Evolutionary conservation across 1,140 invertebrate genomes (phyloP), one percentile per base, ranked within the genome.

Genomic region (Drepana arcuata): DNA sequence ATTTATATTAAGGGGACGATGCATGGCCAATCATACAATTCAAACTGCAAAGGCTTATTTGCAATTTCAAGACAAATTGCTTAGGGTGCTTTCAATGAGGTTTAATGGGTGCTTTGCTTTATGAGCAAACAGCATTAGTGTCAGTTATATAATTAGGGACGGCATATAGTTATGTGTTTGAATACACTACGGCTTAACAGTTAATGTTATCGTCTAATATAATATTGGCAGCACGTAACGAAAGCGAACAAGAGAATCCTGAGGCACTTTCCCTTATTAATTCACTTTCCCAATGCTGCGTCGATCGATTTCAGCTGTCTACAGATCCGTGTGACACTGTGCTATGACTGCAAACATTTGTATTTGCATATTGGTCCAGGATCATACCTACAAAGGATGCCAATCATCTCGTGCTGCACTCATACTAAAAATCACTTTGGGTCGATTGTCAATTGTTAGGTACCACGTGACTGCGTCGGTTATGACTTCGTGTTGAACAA

Each of bases 221-320:
- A 37, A 51, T 21, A 54, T 49, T 54, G 37, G 41, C 42, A 33
- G 40, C 51, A 54, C 47, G 51, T 61, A 58, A 61, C 58, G 59
- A 57, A 60, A 60, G 50, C 56, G 46, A 50, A 39, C 53, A 63
- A 44, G 54, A 51, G 57, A 70, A 74, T 78, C 75, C 75, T 80
- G 70, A 28, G 55, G 68, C 46, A 74, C 69, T 77, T 81, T 80
- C 69, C 65, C 69, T 58, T 55, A 75, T 78, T 70, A 73, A 80
- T 72, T 80, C 73, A 75, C 75, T 80, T 80, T 77, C 75, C 57
- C 62, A 53, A 34, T 26, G 34, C 41, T 50, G 45, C 66, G 66
- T 51, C 58, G 50, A 49, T 53, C 39, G 45, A 48, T 41, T 54
- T 52, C 32, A 51, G 42, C 45, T 42, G 41, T 31, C 46, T 57